A percentile compares a stretch with the other conserved stretches of the same genome.
Conservation (phyloP, 2,797 vertebrate species). For the Mycteria americana region DNA sequence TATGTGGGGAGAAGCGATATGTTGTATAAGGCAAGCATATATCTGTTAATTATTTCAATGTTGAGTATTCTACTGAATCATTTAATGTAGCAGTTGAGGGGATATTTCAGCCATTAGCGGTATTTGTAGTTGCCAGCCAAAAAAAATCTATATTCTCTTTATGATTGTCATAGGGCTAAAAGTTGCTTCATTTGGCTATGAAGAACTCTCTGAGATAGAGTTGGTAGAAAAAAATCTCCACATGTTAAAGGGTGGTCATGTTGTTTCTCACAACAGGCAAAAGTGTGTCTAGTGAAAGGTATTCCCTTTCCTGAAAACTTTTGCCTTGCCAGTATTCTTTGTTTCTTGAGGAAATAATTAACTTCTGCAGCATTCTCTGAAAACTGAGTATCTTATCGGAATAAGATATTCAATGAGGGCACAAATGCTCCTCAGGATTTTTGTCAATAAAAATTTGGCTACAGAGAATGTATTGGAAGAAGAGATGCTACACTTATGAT, state of each 20-base stretch:
- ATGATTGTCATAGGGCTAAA: background rate
- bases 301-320: background rate
- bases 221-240: background rate
- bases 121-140: background rate
- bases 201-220: background rate
- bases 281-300: background rate
- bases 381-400: background rate
- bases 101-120: background rate
- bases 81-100: background rate
- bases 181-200: background rate
- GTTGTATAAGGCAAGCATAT: background rate
- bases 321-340: background rate
- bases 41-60: background rate
- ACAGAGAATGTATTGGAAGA: background rate
- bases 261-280: background rate
- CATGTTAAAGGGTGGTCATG: background rate
- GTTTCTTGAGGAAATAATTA: background rate
- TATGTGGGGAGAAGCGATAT: background rate
- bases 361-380: background rate
- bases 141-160: background rate
- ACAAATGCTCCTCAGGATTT: background rate
- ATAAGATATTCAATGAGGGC: background rate
- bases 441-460: background rate
- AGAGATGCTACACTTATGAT: background rate
- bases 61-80: background rate